Base-by-base conservation (phyloP, 2,888 invertebrate species). In the Balanococcus diminutus region DNA sequence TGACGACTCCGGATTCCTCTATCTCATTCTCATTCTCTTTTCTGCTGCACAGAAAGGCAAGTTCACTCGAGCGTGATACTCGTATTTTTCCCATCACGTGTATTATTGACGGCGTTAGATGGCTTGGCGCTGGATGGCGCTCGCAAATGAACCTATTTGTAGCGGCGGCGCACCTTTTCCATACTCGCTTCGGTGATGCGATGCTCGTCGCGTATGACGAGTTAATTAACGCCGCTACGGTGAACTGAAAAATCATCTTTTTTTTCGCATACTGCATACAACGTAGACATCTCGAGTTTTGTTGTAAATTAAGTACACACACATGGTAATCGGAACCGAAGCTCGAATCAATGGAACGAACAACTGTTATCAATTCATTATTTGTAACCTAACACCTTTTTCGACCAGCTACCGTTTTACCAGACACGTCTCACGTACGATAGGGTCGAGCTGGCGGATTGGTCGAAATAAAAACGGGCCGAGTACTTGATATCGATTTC, bases 181-280 rank as follows among this genome's bases (percentile, higher is more conserved):
- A 36, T 36, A 5, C 14, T 56, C 56, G 22, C 22, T 22, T 56
- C 56, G 56, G 6, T 11, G 42, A 42, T 11, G 42, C 11, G 42
- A 22, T n/a, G n/a, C n/a, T 22, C 56, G 46, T 46, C 46, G n/a
- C 14, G 22, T 22, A 8, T 22, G 22, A 56, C 56, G 56, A 56
- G 56, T 56, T 56, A 56, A 56, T 56, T 56, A 56, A 22, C 56
- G 56, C 56, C 56, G 42, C 14, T 11, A 1, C 9, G 14, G 56
- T 56, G 56, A 56, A 56, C 56, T 56, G 56, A 56, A 56, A 56
- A 56, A 56, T 56, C 22, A 56, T 56, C 22, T 56, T 56, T 56
- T n/a, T 56, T 56, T 56, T 22, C 56, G 8, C 56, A 4, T 11
- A 8, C 22, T 1, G 5, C 16, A 8, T 39, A 39, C 8, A 46